Evolutionary conservation across 2,888 invertebrate species (phyloP).

Genomic region (Acronicta alni): DNA sequence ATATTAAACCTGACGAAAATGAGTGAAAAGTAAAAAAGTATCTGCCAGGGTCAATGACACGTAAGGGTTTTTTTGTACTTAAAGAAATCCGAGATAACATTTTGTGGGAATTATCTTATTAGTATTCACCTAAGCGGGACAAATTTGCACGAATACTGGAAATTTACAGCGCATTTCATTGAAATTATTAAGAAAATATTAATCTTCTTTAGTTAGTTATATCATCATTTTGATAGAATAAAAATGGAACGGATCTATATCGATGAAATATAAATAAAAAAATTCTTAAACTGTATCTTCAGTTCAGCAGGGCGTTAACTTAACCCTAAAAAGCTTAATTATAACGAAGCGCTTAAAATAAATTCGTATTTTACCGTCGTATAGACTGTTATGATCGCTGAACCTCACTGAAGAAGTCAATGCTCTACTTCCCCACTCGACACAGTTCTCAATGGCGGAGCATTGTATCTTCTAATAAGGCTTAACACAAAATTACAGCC

Average conservation of each 20-base stretch:
- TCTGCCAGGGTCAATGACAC: conserved; percentile 6
- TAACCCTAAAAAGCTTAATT: conserved; percentile 25
- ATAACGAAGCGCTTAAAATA: conserved; percentile 21
- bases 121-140: no score
- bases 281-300: not conserved
- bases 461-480: conserved; percentile 36
- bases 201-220: no score
- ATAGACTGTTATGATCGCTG: conserved; percentile 20
- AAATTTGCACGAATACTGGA: no score
- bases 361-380: conserved; percentile 19
- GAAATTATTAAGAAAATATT: no score
- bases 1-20: conserved; percentile 19
- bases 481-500: conserved; percentile 36
- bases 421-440: conserved; percentile 38
- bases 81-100: not conserved
- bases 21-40: not conserved
- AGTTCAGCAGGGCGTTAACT: conserved; percentile 33
- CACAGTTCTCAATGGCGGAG: conserved; percentile 34
- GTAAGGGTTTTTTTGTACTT: no score
- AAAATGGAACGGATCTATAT: no score
- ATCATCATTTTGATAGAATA: no score
- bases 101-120: not conserved
- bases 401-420: conserved; percentile 41
- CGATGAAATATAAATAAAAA: not conserved
- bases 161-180: no score